Evolutionary conservation across 2,888 invertebrate species (phyloP).

Genomic region (Machimus atricapillus): DNA sequence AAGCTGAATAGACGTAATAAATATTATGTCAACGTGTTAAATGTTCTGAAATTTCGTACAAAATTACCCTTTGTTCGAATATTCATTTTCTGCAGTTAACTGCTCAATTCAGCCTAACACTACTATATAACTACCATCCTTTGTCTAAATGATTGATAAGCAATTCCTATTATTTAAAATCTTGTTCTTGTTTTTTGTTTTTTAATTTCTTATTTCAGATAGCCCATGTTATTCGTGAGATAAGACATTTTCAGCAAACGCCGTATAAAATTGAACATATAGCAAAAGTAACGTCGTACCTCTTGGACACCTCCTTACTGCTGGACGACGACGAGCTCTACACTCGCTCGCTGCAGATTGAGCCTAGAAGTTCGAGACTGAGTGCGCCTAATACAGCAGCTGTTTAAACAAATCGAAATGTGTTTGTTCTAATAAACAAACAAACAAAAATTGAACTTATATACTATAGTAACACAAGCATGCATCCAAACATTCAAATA

Average conservation of each 20-base stretch:
- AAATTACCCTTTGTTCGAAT: too few species aligned
- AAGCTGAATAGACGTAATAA: too few species aligned
- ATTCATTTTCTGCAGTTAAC: too few species aligned
- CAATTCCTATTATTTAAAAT: too few species aligned
- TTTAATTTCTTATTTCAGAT: conserved; percentile 67
- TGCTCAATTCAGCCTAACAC: too few species aligned
- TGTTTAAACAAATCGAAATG: conserved; percentile 36
- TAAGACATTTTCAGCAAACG: conserved; percentile 89
- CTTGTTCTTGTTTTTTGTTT: not conserved
- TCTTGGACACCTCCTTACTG: conserved; percentile 79
- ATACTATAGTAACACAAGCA: not conserved
- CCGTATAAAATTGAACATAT: conserved; percentile 90
- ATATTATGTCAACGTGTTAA: too few species aligned
- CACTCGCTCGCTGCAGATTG: conserved; percentile 80
- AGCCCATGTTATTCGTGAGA: conserved; percentile 91
- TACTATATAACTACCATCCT: too few species aligned
- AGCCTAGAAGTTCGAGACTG: conserved; percentile 69
- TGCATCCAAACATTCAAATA: not conserved
- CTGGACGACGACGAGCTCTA: conserved; percentile 84
- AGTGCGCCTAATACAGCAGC: conserved; percentile 50
- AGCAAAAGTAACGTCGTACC: conserved; percentile 76
- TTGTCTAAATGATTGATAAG: too few species aligned
- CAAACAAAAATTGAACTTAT: not conserved
- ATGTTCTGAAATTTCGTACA: too few species aligned
- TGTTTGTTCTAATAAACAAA: not conserved